phyloP scores from a whole-genome alignment of 2,888 invertebrate genomes.

The Pseudococcus longispinus region DNA sequence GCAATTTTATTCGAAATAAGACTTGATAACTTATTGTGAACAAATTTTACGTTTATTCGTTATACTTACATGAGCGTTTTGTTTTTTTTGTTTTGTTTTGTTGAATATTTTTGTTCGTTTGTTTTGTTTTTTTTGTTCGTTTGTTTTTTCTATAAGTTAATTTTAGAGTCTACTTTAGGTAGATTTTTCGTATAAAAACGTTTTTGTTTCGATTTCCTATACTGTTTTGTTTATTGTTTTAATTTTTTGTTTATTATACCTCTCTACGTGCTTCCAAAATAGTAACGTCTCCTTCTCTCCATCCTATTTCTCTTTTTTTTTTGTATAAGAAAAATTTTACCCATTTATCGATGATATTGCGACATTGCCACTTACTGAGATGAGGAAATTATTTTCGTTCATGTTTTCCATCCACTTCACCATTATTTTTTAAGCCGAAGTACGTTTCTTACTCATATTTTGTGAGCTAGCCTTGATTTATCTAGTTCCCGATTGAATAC shows the following conservation, averaged over 20 bases:
- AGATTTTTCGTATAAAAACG: slow-evolving; percentile 25
- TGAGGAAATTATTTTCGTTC: not conserved
- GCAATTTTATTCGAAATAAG: slow-evolving; percentile 51
- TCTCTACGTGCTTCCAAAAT: slow-evolving; percentile 39
- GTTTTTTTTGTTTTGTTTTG: not conserved
- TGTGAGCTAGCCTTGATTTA: slow-evolving; percentile 9
- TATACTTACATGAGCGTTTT: slow-evolving; percentile 25
- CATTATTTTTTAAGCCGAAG: not conserved
- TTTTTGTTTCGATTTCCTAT: slow-evolving; percentile 15
- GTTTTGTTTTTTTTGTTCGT: not conserved
- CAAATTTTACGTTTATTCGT: slow-evolving; percentile 45
- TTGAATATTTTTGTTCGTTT: not conserved
- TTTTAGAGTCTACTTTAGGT: slow-evolving; percentile 16
- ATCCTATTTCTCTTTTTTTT: not conserved
- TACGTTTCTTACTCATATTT: not conserved
- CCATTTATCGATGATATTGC: not conserved
- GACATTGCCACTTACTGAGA: slow-evolving; percentile 41
- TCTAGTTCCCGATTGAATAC: not conserved
- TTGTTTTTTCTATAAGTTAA: not conserved
- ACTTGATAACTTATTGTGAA: slow-evolving; percentile 47
- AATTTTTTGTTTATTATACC: not conserved
- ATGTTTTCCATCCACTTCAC: slow-evolving; percentile 38
- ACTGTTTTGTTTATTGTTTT: not conserved
- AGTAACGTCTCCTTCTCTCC: slow-evolving; percentile 24
- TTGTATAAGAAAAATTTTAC: not conserved